phyloP scores from a whole-genome alignment of 2,888 invertebrate genomes.

The Eurytoma californica region DNA sequence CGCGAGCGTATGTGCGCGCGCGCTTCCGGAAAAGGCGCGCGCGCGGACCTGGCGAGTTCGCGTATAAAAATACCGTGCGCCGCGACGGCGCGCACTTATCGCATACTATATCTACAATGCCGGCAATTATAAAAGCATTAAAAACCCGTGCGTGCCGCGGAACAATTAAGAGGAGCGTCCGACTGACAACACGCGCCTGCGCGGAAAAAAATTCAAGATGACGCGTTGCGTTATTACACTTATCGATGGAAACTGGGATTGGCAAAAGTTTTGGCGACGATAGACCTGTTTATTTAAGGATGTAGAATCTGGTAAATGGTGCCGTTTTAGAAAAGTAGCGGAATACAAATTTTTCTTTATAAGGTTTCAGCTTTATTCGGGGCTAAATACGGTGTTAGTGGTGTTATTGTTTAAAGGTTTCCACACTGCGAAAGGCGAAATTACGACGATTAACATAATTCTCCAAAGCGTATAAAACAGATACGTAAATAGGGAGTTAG shows the following conservation, averaged over 20 bases:
- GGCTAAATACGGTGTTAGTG: too few species aligned
- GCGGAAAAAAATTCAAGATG: background rate
- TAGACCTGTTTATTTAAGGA: too few species aligned
- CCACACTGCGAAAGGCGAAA: too few species aligned
- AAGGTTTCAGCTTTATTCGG: too few species aligned
- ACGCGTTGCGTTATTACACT: background rate
- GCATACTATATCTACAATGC: constrained; percentile 2
- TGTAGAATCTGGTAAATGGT: too few species aligned
- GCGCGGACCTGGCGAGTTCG: background rate
- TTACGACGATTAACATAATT: too few species aligned
- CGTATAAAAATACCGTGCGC: background rate
- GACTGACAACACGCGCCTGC: background rate
- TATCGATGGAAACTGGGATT: constrained; percentile 43
- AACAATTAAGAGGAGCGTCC: constrained; percentile 5
- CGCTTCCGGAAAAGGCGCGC: constrained; percentile 23
- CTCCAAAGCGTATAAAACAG: too few species aligned
- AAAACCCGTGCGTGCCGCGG: constrained; percentile 15
- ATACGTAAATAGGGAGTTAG: too few species aligned
- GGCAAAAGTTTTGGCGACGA: constrained; percentile 49
- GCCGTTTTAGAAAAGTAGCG: too few species aligned
- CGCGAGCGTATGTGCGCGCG: background rate
- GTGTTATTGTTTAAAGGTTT: too few species aligned
- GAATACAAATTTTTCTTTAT: too few species aligned
- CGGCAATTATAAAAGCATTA: constrained; percentile 38
- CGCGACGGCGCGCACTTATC: constrained; percentile 7